Evolutionary conservation across 2,113 vertebrate genomes (phyloP), one percentile per base, ranked within the genome.

Genomic region (Pangasianodon gigas): DNA sequence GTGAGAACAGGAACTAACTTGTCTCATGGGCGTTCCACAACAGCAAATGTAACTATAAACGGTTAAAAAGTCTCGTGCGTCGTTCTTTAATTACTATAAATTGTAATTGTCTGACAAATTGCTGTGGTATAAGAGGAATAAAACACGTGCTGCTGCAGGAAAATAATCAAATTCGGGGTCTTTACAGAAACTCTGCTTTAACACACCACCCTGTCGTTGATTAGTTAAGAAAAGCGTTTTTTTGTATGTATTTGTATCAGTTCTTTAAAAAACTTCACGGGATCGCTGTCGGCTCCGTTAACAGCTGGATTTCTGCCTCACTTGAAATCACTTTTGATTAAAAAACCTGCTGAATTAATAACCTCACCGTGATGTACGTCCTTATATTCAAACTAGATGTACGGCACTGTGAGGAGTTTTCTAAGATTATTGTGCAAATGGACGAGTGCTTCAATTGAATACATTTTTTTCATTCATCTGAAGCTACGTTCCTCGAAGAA

Each of bases 361-460:
- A 48, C 44, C 21, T 48, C 44, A 79, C 21, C 24, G 6, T 11
- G 75, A 48, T 29, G 44, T 79, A 48, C 21, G 18, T 29, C 74
- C 74, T 26, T 6, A 51, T 79, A 51, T 79, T 79, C 46, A 79
- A 51, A 79, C 75, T 14, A 79, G 24, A 51, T 11, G 4, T 1
- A 14, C 10, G 46, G 75, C 75, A 26, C 41, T 0, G 74, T 48
- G 41, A 46, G 21, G 21, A 48, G 44, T 48, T 77, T 97, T 97
- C 97, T 95, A 94, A 97, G 95, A 94, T 96, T 96, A 96, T 95
- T 97, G 97, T 96, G 95, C 95, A 96, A 96, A 96, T 97, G 95
- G 96, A 98, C 97, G 96, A 85, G 95, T 95, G 97, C 97, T 94
- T 97, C 96, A 96, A 97, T 97, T 54, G 14, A 81, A 58, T 56